A percentile compares a stretch with the other conserved stretches of the same genome.
Evolutionary conservation across 2,113 vertebrate genomes (phyloP).

Genomic region (Leptodactylus fuscus): DNA sequence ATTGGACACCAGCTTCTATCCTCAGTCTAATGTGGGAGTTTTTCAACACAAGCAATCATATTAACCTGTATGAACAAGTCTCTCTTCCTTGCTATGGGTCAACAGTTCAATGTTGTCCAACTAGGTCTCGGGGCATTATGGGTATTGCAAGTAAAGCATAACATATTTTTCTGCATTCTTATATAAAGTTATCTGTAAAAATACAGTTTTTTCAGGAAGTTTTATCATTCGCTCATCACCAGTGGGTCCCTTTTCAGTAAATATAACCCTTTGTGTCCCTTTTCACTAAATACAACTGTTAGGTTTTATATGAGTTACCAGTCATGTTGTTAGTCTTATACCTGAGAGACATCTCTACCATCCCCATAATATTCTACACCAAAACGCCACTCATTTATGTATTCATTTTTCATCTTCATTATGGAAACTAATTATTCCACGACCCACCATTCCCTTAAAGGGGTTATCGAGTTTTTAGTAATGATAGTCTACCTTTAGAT

Average conservation of each 20-base stretch:
- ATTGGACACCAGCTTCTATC: conserved; percentile 7
- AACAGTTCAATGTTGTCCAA: conserved; percentile 40
- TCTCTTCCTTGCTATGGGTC: not conserved
- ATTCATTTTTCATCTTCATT: too few relatives aligned
- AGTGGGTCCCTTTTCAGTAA: not conserved
- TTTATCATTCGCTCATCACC: not conserved
- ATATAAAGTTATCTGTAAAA: conserved; percentile 18
- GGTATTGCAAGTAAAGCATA: conserved; percentile 29
- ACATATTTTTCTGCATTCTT: conserved; percentile 23
- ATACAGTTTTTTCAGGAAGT: not conserved
- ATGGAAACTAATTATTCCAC: too few relatives aligned
- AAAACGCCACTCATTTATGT: not conserved
- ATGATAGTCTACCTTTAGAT: too few relatives aligned
- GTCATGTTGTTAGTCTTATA: not conserved
- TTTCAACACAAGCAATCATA: not conserved
- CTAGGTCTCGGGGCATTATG: conserved; percentile 27
- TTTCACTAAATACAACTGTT: not conserved
- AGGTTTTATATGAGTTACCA: not conserved
- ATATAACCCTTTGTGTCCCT: conserved; percentile 3
- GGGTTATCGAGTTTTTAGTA: too few relatives aligned
- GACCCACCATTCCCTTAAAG: too few relatives aligned
- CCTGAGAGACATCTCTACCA: not conserved
- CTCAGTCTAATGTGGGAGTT: not conserved
- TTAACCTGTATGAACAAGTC: conserved; percentile 47
- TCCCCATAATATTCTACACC: not conserved